A percentile compares a stretch with the other conserved stretches of the same genome.
These are phyloP conservation scores for Strix aluco DNA, from an alignment of 2,113 vertebrate species.

Conservation along the genomic window DNA sequence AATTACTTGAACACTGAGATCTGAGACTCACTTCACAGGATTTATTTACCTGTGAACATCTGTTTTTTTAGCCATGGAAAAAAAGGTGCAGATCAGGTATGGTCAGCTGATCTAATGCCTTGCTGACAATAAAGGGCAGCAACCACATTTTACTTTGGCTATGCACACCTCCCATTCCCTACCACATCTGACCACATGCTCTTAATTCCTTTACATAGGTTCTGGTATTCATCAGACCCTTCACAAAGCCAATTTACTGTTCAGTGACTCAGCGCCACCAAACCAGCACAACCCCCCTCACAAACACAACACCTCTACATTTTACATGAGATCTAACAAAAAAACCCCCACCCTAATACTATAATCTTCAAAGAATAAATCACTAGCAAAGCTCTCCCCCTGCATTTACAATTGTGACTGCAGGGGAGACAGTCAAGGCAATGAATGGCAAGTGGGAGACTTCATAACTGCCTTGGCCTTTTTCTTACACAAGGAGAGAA, in stretches of 20 bases:
- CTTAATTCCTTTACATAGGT: background rate
- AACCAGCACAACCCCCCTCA: background rate
- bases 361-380: background rate
- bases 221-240: background rate
- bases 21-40: background rate
- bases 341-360: accelerated
- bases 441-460: background rate
- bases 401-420: background rate
- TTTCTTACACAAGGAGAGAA: background rate
- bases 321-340: background rate
- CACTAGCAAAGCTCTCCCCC: background rate
- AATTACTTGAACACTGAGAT: background rate
- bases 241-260: background rate
- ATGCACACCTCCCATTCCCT: background rate
- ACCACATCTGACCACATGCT: background rate
- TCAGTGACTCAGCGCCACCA: background rate
- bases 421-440: background rate
- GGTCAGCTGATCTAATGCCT: background rate
- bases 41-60: background rate
- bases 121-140: background rate
- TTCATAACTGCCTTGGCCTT: background rate
- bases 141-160: background rate
- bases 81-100: background rate
- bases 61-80: background rate
- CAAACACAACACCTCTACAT: background rate